Conservation (phyloP, 2,113 vertebrate genomes). For the Macheiramphus alcinus region DNA sequence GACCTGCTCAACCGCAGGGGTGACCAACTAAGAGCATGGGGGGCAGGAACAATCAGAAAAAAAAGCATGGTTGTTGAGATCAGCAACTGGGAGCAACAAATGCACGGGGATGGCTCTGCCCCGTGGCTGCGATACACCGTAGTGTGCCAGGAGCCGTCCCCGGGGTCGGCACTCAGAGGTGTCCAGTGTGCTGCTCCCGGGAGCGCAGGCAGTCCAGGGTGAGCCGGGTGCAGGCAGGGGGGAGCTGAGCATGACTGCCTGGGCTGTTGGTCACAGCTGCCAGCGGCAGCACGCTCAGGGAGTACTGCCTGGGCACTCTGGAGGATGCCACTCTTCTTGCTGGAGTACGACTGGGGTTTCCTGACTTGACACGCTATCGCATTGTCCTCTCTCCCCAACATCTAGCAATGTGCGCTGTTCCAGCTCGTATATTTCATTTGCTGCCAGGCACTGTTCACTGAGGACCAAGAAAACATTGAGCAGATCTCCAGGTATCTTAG, state of each 20-base stretch:
- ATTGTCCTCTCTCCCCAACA: not conserved
- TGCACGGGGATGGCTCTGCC: not conserved
- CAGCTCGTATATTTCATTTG: not conserved
- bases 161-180: not conserved
- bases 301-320: not conserved
- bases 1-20: not conserved
- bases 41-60: not conserved
- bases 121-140: fast-evolving
- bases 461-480: not conserved
- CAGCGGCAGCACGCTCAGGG: not conserved
- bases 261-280: not conserved
- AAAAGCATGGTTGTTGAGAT: not conserved
- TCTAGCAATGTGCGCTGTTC: not conserved
- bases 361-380: not conserved
- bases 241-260: not conserved
- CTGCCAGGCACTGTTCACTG: not conserved
- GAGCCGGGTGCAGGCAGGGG: not conserved
- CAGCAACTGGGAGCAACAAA: not conserved
- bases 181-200: not conserved
- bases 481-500: not conserved
- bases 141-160: not conserved
- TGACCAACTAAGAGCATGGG: not conserved
- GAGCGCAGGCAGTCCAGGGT: not conserved
- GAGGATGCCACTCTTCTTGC: not conserved
- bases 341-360: not conserved